Base-by-base conservation (phyloP, 2,888 invertebrate species). In the Pollenia griseotomentosa region DNA sequence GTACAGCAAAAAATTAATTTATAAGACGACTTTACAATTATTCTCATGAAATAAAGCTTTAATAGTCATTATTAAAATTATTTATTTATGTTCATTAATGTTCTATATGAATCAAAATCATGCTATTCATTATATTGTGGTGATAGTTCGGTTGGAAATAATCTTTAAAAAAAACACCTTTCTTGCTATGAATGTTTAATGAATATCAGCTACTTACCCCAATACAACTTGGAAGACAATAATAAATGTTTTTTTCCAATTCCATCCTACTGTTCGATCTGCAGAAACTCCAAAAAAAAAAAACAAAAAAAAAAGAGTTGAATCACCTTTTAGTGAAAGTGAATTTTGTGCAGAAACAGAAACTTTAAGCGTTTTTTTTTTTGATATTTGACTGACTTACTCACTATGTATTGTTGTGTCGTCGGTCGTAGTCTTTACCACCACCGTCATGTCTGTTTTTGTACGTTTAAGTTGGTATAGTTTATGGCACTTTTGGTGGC, bases 291-390 rank as follows among this genome's bases (percentile, higher is more conserved):
- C 55, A 63, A 70, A 40, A 61, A 23, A 1, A 75, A 19, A 40
- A 48, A 74, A 16, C 51, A 46, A 14, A 51, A 71, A 51, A 63
- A 66, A 57, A 71, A 59, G 16, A 78, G 88, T 88, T 86, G 85
- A 85, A 85, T 85, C 85, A 88, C 88, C 88, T 87, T 85, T 74
- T 86, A 88, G 88, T 88, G 88, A 88, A 88, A 88, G 88, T 88
- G 87, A 88, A 83, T 81, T 84, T 88, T 88, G 77, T 79, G 82
- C 84, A 84, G 68, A 87, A 84, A 84, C 55, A 83, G 73, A 57
- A 51, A 65, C 46, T 51, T 65, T 11, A 77, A 57, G 63, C 44
- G n/a, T 73, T 66, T 83, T 71, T 68, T 59, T 65, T 33, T 6
- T 33, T 23, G 23, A 66, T 66, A 42, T 40, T 78, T 57, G 66